Evolutionary conservation across 1,140 invertebrate genomes (phyloP), one percentile per base, ranked within the genome.

Genomic region (Meloidogyne floridensis): DNA sequence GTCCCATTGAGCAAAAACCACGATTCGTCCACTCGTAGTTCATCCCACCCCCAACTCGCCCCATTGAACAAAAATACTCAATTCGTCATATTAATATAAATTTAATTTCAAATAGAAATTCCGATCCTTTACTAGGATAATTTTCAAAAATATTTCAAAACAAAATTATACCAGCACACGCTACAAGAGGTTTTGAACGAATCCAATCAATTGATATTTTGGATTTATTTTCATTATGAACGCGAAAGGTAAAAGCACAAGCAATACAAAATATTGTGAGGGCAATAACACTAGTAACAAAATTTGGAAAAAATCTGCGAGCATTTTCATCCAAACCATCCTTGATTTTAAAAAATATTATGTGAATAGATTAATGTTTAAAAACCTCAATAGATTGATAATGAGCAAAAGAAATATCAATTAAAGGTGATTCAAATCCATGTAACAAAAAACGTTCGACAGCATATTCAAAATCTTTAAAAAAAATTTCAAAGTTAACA

Each of bases 251-350:
- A 56, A 84, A 84, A 13, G 76, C 71, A 72, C 83, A 84, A 9
- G 75, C 75, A 18, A 89, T 76, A 15, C 87, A 87, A 77, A 88
- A 89, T 32, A 89, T 56, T 2, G 87, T 81, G 7, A 89, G 74
- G 0, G 86, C 74, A 15, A 82, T 80, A 72, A 89, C 88, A 71
- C 85, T 89, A 70, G 89, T 83, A 5, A 89, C 87, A 80, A 89
- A 89, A 65, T 89, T 90, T 2, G 89, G 89, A 43, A 84, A 83
- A 80, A 89, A 89, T 15, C 88, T 80, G 65, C 89, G 72, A n/a
- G 88, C 89, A 77, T 90, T 89, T 56, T 89, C 88, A 75, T 90
- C 82, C 18, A 89, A 75, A n/a, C 88, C 88, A 79, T 89, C 88
- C 83, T 88, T 71, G 3, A 75, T 0, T 80, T 32, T 20, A 32